phyloP scores from a whole-genome alignment of 1,140 invertebrate genomes.

The Diorhabda sublineata region DNA sequence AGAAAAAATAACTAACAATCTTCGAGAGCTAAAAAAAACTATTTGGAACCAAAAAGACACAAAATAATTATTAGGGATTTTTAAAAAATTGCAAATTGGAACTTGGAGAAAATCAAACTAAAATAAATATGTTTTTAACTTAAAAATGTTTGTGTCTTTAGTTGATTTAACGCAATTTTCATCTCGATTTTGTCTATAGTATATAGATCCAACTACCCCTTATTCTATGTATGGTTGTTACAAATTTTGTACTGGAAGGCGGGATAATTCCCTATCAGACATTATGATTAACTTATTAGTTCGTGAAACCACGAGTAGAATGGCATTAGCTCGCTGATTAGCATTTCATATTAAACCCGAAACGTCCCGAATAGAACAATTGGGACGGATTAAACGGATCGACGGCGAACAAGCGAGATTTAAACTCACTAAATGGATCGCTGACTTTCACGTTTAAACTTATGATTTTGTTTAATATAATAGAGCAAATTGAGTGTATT shows the following conservation, averaged over 20 bases:
- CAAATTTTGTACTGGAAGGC: neutral
- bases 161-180: too few relatives aligned
- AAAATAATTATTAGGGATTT: too few relatives aligned
- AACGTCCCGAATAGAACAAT: conserved; percentile 1
- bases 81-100: too few relatives aligned
- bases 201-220: too few relatives aligned
- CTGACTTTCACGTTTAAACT: neutral
- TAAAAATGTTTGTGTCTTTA: too few relatives aligned
- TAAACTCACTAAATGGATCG: neutral
- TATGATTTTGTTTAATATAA: conserved; percentile 3
- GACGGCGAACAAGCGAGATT: neutral
- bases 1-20: too few relatives aligned
- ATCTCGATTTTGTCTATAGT: too few relatives aligned
- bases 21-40: too few relatives aligned
- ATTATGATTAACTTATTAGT: conserved; percentile 3
- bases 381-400: neutral
- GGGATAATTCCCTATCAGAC: neutral
- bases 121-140: too few relatives aligned
- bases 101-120: too few relatives aligned
- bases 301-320: conserved; percentile 1
- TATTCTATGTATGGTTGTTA: neutral
- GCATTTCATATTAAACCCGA: conserved; percentile 2
- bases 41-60: too few relatives aligned
- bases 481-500: conserved; percentile 2
- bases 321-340: neutral